Percentiles rank a stretch among this genome's conserved stretches.
Conservation (phyloP, 2,797 vertebrate species). For the Scolopax rusticola region DNA sequence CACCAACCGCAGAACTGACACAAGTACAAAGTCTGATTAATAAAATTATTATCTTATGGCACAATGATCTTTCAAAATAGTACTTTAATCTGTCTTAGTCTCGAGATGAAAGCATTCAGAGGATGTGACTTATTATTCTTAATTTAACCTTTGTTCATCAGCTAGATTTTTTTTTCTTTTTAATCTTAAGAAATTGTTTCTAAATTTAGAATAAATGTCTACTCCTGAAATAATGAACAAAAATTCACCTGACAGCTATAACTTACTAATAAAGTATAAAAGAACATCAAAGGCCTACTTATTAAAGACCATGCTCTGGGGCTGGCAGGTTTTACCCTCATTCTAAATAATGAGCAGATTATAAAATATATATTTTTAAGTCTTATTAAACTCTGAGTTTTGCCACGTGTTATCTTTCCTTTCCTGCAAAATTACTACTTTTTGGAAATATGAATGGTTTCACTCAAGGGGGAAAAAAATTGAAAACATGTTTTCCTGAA, state of each 20-base stretch:
- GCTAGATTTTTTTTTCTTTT: neutral
- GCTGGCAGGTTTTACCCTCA: neutral
- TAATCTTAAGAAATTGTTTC: slow-evolving; percentile 4
- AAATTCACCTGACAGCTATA: slow-evolving; percentile 28
- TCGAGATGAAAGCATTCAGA: neutral
- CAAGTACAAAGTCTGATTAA: neutral
- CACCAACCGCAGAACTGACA: neutral
- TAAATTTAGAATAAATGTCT: slow-evolving; percentile 14
- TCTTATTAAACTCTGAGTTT: neutral
- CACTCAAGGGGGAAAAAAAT: neutral
- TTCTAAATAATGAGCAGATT: neutral
- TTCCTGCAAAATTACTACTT: neutral
- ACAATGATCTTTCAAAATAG: neutral
- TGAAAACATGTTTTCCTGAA: neutral
- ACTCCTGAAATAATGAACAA: neutral
- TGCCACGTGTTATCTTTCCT: neutral
- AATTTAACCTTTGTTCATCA: slow-evolving; percentile 33
- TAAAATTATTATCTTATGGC: neutral
- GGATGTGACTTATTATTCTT: neutral
- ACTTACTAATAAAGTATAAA: slow-evolving; percentile 26
- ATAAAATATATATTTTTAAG: neutral
- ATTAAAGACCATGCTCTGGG: neutral
- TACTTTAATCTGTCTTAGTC: neutral
- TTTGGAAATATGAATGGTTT: neutral
- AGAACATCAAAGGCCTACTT: slow-evolving; percentile 33